These are phyloP conservation scores for Sisyra terminalis DNA, from an alignment of 2,888 invertebrate genomes.

Conservation along the genomic window DNA sequence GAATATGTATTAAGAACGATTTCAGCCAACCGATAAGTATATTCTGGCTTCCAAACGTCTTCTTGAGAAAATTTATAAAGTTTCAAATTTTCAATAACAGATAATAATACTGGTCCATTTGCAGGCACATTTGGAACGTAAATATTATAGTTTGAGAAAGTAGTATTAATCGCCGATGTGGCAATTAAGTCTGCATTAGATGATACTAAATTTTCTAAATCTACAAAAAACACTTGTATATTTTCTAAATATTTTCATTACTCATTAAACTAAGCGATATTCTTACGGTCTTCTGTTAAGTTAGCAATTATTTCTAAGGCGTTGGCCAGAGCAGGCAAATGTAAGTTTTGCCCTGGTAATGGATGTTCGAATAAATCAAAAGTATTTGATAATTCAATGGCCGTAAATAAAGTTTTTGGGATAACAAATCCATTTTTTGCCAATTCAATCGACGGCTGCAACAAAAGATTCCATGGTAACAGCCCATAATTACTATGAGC, in stretches of 20 bases:
- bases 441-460: slow-evolving; percentile 38
- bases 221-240: slow-evolving; percentile 9
- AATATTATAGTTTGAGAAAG: slow-evolving; percentile 21
- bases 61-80: slow-evolving; percentile 18
- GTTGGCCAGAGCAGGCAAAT: slow-evolving; percentile 31
- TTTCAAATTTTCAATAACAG: slow-evolving; percentile 20
- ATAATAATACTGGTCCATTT: slow-evolving; percentile 19
- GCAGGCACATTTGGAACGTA: slow-evolving; percentile 21
- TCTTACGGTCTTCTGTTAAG: slow-evolving; percentile 24
- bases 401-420: slow-evolving; percentile 29
- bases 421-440: slow-evolving; percentile 36
- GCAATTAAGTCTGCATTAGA: slow-evolving; percentile 12
- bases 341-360: slow-evolving; percentile 28
- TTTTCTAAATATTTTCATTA: background rate
- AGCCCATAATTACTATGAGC: slow-evolving; percentile 37
- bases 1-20: slow-evolving; percentile 18
- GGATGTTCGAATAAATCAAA: slow-evolving; percentile 26
- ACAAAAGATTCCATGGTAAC: slow-evolving; percentile 38
- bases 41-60: slow-evolving; percentile 16
- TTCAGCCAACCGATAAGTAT: slow-evolving; percentile 19
- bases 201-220: slow-evolving; percentile 6
- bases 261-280: background rate
- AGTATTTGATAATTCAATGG: slow-evolving; percentile 24
- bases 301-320: slow-evolving; percentile 35
- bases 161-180: slow-evolving; percentile 17